Conservation (phyloP, 1,140 invertebrate species). For the Lanistes nyassanus region DNA sequence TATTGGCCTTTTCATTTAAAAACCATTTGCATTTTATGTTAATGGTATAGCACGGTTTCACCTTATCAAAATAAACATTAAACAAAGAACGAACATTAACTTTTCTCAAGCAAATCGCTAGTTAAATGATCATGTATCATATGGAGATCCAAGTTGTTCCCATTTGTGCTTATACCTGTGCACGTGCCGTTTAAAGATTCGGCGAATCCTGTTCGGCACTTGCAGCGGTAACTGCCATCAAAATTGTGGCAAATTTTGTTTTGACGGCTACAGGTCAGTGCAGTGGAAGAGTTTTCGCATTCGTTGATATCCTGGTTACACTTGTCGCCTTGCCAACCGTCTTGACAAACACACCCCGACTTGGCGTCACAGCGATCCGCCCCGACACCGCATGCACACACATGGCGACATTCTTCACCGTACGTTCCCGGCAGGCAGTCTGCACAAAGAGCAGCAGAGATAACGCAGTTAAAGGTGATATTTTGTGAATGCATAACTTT, state of each 20-base stretch:
- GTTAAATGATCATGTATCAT: no score
- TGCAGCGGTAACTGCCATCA: conserved; percentile 28
- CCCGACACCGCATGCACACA: conserved; percentile 5
- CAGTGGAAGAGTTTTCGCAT: conserved; percentile 19
- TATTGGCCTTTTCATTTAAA: no score
- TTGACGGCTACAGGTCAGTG: neutral
- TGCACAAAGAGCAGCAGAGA: neutral
- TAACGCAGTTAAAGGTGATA: neutral
- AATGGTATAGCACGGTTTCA: no score
- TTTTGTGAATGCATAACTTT: neutral
- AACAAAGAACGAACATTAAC: no score
- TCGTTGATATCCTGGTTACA: conserved; percentile 40
- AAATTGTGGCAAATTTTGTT: conserved; percentile 14
- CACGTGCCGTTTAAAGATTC: conserved; percentile 9
- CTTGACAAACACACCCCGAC: conserved; percentile 32
- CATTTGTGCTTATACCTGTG: no score
- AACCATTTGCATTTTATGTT: no score
- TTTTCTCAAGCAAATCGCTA: no score
- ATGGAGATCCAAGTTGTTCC: no score
- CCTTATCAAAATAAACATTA: no score
- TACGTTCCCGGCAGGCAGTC: neutral
- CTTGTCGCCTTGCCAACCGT: conserved; percentile 31
- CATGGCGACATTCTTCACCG: neutral
- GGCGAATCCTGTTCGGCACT: conserved; percentile 18
- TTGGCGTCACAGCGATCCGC: conserved; percentile 8